Percentiles rank a stretch among this genome's conserved stretches.
phyloP scores from a whole-genome alignment of 2,113 vertebrate genomes.

The Neodon shergylaensis region DNA sequence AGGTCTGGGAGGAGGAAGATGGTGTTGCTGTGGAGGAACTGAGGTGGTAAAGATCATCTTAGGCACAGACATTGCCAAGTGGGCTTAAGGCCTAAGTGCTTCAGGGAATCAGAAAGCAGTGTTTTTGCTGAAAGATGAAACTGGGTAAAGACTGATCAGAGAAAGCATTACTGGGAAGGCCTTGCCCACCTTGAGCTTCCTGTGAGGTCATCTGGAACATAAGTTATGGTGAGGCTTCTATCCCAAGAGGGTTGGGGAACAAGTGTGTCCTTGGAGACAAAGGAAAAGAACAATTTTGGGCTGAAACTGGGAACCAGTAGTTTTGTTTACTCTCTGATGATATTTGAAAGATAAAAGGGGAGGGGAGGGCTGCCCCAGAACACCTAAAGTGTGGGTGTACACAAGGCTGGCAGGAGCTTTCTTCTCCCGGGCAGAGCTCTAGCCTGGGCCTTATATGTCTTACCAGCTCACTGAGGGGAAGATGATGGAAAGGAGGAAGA shows the following conservation, averaged over 20 bases:
- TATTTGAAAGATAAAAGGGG: neutral
- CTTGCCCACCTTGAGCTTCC: neutral
- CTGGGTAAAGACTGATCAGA: neutral
- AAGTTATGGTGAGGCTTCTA: neutral
- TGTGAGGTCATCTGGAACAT: neutral
- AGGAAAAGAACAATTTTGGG: neutral
- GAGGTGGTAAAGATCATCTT: neutral
- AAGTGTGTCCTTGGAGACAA: neutral
- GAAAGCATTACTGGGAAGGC: neutral
- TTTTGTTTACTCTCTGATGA: neutral
- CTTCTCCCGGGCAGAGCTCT: neutral
- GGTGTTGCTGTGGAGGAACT: accelerated
- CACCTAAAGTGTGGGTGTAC: neutral
- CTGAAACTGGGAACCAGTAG: neutral
- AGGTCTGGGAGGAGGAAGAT: neutral
- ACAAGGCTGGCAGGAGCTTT: neutral
- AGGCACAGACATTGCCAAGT: neutral
- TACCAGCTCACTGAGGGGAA: conserved; percentile 96
- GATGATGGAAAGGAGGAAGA: conserved; percentile 99
- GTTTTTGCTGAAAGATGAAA: neutral
- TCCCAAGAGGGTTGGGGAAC: neutral
- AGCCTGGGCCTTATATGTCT: neutral
- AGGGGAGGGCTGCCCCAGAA: neutral
- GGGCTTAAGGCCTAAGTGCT: neutral
- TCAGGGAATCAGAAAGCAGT: neutral